Conservation (phyloP, 2,888 invertebrate genomes). For the Clusia tigrina region DNA sequence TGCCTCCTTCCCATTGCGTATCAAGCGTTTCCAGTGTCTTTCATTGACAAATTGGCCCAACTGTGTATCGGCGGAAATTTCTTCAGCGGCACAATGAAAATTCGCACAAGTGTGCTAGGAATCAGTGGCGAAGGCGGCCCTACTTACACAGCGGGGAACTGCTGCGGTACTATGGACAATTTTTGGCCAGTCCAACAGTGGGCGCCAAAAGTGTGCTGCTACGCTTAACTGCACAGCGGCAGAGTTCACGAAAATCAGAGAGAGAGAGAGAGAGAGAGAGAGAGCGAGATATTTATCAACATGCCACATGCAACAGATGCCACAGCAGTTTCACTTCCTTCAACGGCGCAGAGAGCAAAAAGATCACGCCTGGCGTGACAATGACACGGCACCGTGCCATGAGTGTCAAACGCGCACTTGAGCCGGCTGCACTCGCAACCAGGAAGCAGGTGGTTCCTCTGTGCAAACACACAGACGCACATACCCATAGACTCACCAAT, state of each 20-base stretch:
- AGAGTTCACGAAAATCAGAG: neutral
- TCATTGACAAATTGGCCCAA: no score
- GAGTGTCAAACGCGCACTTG: constrained; percentile 12
- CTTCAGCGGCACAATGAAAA: neutral
- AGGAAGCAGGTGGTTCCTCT: neutral
- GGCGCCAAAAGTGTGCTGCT: neutral
- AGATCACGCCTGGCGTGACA: constrained; percentile 16
- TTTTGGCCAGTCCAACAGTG: neutral
- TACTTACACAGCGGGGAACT: neutral
- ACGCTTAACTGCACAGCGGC: neutral
- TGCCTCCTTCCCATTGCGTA: no score
- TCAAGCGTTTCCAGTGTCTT: no score
- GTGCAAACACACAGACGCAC: neutral
- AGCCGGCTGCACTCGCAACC: neutral
- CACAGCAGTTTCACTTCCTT: neutral
- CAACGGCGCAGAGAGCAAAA: neutral
- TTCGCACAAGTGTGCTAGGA: constrained; percentile 8
- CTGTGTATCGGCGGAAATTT: no score
- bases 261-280: no score
- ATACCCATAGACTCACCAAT: neutral
- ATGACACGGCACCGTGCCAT: constrained; percentile 5
- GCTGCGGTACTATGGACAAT: neutral
- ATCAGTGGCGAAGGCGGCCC: neutral
- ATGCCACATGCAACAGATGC: neutral
- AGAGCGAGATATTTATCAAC: neutral